Base-by-base conservation (phyloP, 2,888 invertebrate species). In the Xanthia togata region DNA sequence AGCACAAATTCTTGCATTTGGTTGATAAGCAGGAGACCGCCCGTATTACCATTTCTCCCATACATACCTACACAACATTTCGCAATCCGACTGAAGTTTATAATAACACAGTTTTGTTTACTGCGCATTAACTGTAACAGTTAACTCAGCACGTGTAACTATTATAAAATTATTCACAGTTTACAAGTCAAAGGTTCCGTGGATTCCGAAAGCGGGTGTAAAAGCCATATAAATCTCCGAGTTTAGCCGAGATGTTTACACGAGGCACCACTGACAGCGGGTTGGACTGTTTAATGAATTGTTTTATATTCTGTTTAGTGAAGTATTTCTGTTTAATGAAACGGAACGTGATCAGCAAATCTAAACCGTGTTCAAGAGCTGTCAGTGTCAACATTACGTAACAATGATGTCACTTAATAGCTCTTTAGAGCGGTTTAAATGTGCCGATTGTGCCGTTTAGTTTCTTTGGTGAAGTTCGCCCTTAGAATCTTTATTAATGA, bases 91-190 rank as follows among this genome's bases (percentile, higher is more conserved):
- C 23, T 26, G n/a, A 41, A 73, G 55, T 73, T 70, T 57, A 65
- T 41, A 73, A 60, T 31, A 73, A 70, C 53, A 12, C 67, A 63
- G 74, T 70, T 71, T 67, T 44, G 63, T 71, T 73, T 75, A 70
- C 78, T 69, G 71, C 57, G 31, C 65, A 69, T 35, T 74, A 64
- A 80, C 85, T 89, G 89, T 64, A 70, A 70, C 59, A 81, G 82
- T 65, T 79, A 85, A 87, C 74, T 90, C 89, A 88, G 74, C 90
- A 89, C 83, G 50, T 86, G 67, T 75, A 72, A 84, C 81, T 89
- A 84, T 77, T 90, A 73, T 86, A 89, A 89, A 86, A 88, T 88
- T 88, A 72, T 90, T 89, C 86, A 90, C 91, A 86, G 89, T 88
- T 91, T 90, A 90, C 87, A 83, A 81, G 73, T 73, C 62, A 74